Conservation (phyloP, 2,113 vertebrate species). For the Sturnus vulgaris region DNA sequence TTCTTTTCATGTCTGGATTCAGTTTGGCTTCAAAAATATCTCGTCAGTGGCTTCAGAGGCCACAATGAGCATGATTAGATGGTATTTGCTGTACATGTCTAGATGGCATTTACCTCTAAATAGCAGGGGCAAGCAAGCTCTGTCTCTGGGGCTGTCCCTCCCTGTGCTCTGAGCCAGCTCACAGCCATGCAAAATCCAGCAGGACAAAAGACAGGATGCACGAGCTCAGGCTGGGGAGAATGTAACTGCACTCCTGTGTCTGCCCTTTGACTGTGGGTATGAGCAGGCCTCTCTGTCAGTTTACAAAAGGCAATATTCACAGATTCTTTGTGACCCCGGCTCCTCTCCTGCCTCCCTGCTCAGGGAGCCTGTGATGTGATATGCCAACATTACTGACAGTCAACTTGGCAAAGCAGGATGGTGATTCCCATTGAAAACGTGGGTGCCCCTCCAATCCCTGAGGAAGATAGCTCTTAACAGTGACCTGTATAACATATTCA, state of each 20-base stretch:
- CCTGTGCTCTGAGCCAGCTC: not conserved
- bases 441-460: not conserved
- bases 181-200: not conserved
- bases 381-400: not conserved
- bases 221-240: not conserved
- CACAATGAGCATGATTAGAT: not conserved
- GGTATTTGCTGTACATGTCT: not conserved
- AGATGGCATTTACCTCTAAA: not conserved
- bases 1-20: not conserved
- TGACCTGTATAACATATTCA: not conserved
- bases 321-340: not conserved
- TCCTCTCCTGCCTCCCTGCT: not conserved
- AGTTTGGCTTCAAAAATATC: not conserved
- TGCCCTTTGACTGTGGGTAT: not conserved
- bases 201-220: not conserved
- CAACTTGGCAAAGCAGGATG: not conserved
- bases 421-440: not conserved
- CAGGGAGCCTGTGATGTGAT: fast-evolving
- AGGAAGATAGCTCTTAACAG: not conserved
- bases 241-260: not conserved
- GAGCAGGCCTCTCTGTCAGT: not conserved
- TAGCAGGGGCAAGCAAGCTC: not conserved
- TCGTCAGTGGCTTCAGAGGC: not conserved
- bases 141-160: not conserved
- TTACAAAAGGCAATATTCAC: not conserved